Base-by-base conservation (phyloP, 1,140 invertebrate species). In the Luehdorfia chinensis region DNA sequence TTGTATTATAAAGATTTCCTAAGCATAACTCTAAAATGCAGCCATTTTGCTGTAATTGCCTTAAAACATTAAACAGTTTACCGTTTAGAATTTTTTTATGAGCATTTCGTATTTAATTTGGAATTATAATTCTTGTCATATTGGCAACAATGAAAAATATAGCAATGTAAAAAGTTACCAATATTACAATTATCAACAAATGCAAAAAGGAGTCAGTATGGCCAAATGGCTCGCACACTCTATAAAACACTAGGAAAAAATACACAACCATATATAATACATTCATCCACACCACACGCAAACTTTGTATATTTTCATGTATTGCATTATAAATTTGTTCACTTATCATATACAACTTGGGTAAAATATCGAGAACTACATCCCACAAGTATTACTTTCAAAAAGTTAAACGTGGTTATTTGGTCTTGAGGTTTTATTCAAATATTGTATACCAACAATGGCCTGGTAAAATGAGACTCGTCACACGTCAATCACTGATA, bases 121-220 rank as follows among this genome's bases (percentile, higher is more conserved):
- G n/a, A n/a, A n/a, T n/a, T 13, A 51, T 43, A 50, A 56, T 39
- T 54, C 51, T 58, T 54, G 59, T n/a, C n/a, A 61, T 65, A 74
- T 77, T 80, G 72, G 74, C 76, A 80, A 80, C 74, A 76, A 71
- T 76, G 53, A 74, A 66, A 75, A 68, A 75, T 63, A 59, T 67
- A 73, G 73, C 69, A 66, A 67, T 67, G 48, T 76, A 74, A 55
- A 70, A 68, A 68, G 59, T 56, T 44, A 31, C 33, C 46, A 61
- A 59, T 55, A 51, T 37, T 57, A 58, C 41, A 56, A 50, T 41
- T 21, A 37, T 45, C 11, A 45, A 47, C 21, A 47, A 47, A 34
- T 31, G 32, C 16, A 33, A n/a, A 47, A 48, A 43, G 21, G 43
- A 36, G 30, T 23, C 5, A 13, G 28, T 18, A 32, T 47, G 27